Evolutionary conservation across 2,888 invertebrate genomes (phyloP), one percentile per base, ranked within the genome.

Genomic region (Lymantria dispar): DNA sequence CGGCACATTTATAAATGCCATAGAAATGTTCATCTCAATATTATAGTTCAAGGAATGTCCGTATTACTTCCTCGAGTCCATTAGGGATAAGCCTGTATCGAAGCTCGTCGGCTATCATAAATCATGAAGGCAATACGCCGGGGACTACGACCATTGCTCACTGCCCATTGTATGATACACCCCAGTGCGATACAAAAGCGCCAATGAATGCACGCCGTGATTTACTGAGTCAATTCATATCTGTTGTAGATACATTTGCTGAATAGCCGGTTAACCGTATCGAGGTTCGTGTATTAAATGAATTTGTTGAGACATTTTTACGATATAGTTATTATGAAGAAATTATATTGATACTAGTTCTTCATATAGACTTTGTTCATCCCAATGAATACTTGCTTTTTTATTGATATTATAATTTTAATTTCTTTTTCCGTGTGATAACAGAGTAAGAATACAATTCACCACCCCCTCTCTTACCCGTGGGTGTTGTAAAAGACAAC

Each of bases 181-280:
- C 43, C 50, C 43, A 31, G 41, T 52, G 43, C 54, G 56, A 63
- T 68, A 64, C 55, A 67, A 48, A 53, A 56, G 51, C 59, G 50
- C 58, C 62, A 70, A 70, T 70, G 70, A 67, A 68, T 64, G 54
- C 60, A 22, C 43, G 47, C n/a, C 22, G 48, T 70, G 68, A 68
- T 68, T 70, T 70, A 68, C 56, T 54, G 64, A 57, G 60, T 58
- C 58, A 42, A 50, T 67, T 63, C 50, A 61, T 50, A 50, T 51
- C 50, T 47, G 58, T 52, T 60, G 47, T 52, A 51, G 54, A 56
- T 65, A 64, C 54, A 59, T 56, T 67, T 54, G 47, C 54, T 65
- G 68, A 61, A 67, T 65, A 61, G 54, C 47, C 43, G 61, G 67
- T 63, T 63, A 60, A 58, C 30, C 31, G 14, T 11, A n/a, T 29